phyloP scores from a whole-genome alignment of 2,797 vertebrate genomes.

The Champsocephalus gunnari region DNA sequence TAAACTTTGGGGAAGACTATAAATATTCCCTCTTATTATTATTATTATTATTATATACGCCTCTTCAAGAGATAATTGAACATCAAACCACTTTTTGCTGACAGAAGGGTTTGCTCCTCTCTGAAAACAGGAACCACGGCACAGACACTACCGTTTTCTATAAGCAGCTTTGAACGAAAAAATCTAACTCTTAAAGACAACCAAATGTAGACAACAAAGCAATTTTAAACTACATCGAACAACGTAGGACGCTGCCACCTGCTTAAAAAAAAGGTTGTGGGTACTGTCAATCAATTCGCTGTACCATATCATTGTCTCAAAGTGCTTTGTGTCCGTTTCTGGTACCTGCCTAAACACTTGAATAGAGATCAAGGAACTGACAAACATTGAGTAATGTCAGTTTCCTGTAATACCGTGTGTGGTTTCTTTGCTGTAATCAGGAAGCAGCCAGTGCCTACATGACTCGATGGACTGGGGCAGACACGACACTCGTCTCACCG shows the following conservation, averaged over 20 bases:
- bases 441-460: conserved; percentile 41
- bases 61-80: background rate
- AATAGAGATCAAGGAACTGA: background rate
- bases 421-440: conserved; percentile 59
- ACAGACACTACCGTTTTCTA: background rate
- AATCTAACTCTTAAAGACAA: background rate
- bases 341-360: background rate
- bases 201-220: background rate
- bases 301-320: background rate
- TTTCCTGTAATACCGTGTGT: conserved; percentile 52
- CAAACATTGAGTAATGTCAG: conserved; percentile 34
- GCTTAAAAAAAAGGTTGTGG: background rate
- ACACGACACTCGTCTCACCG: background rate
- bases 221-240: background rate
- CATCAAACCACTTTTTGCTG: background rate
- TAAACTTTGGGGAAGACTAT: background rate
- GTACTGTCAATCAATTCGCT: background rate
- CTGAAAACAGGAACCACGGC: conserved; percentile 30
- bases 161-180: background rate
- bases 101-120: background rate
- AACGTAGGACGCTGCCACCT: background rate
- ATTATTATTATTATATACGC: background rate
- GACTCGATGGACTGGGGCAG: conserved; percentile 26
- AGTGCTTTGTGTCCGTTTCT: background rate
- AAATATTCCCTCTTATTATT: conserved; percentile 1